phyloP scores from a whole-genome alignment of 2,888 invertebrate genomes.

The Oligia fasciuncula region DNA sequence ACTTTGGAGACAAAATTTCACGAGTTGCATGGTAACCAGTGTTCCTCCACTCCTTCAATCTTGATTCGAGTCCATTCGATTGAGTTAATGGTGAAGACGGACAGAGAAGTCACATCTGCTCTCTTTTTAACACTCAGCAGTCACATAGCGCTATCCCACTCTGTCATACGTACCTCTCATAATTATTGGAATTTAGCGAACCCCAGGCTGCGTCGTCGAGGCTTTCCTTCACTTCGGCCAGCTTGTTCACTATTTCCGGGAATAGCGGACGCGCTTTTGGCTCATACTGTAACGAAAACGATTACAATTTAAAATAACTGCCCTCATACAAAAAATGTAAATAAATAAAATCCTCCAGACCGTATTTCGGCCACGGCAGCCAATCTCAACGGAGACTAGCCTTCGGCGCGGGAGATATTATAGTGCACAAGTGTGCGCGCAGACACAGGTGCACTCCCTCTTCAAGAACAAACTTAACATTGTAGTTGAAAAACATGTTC shows the following conservation, averaged over 20 bases:
- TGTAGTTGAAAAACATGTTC: too few relatives aligned
- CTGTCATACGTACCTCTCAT: conserved; percentile 77
- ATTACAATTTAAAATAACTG: neutral
- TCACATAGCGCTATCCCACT: neutral
- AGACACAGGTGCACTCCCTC: too few relatives aligned
- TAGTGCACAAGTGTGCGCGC: too few relatives aligned
- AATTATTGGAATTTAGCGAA: conserved; percentile 79
- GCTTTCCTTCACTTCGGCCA: conserved; percentile 91
- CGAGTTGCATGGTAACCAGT: neutral
- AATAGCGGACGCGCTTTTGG: conserved; percentile 97
- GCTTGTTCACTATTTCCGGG: conserved; percentile 93
- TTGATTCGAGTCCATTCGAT: neutral
- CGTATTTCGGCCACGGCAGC: too few relatives aligned
- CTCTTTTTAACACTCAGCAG: neutral
- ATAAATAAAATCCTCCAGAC: too few relatives aligned
- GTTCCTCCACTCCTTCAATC: neutral
- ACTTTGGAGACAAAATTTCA: neutral
- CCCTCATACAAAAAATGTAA: neutral
- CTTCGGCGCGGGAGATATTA: too few relatives aligned
- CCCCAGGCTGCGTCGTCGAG: conserved; percentile 84
- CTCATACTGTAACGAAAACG: conserved; percentile 92
- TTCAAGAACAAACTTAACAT: too few relatives aligned
- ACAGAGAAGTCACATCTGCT: neutral
- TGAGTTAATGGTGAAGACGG: neutral
- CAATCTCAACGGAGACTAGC: too few relatives aligned